These are phyloP conservation scores for Puma concolor DNA, from an alignment of 2,113 vertebrate genomes.

Conservation along the genomic window DNA sequence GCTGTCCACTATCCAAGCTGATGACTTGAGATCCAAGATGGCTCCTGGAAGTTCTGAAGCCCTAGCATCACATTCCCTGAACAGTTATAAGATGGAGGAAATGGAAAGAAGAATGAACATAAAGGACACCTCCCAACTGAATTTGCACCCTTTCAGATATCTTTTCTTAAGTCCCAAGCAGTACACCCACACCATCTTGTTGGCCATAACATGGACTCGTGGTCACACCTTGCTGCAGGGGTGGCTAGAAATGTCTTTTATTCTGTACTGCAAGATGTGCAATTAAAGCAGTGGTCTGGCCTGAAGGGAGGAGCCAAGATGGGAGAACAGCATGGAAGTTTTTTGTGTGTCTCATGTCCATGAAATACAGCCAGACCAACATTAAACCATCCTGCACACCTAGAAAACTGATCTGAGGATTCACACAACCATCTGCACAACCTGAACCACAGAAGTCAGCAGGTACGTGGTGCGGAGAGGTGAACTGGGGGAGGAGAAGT, in stretches of 20 bases:
- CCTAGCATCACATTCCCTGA: not conserved
- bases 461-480: no score
- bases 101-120: not conserved
- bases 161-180: not conserved
- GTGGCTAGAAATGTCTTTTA: not conserved
- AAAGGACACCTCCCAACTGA: not conserved
- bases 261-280: not conserved
- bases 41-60: not conserved
- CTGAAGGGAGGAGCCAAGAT: no score
- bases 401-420: no score
- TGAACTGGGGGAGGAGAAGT: no score
- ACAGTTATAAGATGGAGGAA: not conserved
- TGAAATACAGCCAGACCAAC: no score
- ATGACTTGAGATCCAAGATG: not conserved
- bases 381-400: no score
- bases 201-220: not conserved
- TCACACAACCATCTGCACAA: no score
- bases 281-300: not conserved
- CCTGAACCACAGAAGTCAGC: no score
- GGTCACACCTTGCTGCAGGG: fast-evolving
- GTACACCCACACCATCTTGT: not conserved
- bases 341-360: no score
- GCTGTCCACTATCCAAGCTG: not conserved
- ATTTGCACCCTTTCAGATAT: not conserved
- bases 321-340: no score